phyloP scores from a whole-genome alignment of 2,113 vertebrate species.

The Solea senegalensis region DNA sequence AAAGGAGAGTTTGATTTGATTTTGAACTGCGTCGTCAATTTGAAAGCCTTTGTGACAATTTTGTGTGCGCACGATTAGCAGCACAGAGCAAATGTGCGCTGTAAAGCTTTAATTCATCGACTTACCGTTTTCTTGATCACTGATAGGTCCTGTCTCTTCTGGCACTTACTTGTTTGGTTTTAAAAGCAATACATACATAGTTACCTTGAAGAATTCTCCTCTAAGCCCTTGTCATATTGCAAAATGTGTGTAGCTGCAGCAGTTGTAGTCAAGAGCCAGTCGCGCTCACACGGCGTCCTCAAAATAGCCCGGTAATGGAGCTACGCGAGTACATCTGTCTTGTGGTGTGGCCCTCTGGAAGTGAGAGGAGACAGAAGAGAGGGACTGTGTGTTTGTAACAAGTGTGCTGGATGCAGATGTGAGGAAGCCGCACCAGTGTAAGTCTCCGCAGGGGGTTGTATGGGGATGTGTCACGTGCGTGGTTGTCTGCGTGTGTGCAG shows the following conservation, averaged over 20 bases:
- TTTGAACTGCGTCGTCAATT: background rate
- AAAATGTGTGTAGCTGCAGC: slow-evolving; percentile 18
- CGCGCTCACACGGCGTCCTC: slow-evolving; percentile 49
- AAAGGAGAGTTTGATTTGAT: background rate
- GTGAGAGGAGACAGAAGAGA: slow-evolving; percentile 44
- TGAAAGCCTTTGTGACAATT: background rate
- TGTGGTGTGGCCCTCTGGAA: slow-evolving; percentile 52
- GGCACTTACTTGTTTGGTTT: background rate
- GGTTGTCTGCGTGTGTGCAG: slow-evolving; percentile 21
- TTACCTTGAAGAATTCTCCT: slow-evolving; percentile 30
- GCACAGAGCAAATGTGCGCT: background rate
- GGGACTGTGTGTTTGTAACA: slow-evolving; percentile 34
- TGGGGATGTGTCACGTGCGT: slow-evolving; percentile 26
- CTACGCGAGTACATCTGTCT: slow-evolving; percentile 60
- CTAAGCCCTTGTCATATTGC: slow-evolving; percentile 26
- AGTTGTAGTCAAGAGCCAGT: slow-evolving; percentile 19
- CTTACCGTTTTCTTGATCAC: background rate
- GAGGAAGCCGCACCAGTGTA: slow-evolving; percentile 23
- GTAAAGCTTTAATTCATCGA: background rate
- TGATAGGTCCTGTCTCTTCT: background rate
- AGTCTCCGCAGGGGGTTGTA: slow-evolving; percentile 36
- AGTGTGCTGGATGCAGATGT: slow-evolving; percentile 52
- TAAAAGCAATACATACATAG: slow-evolving; percentile 18
- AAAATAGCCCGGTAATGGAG: slow-evolving; percentile 60
- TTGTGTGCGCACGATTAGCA: background rate